A percentile compares a stretch with the other conserved stretches of the same genome.
phyloP scores from a whole-genome alignment of 2,113 vertebrate genomes.

The Pampusana beccarii region DNA sequence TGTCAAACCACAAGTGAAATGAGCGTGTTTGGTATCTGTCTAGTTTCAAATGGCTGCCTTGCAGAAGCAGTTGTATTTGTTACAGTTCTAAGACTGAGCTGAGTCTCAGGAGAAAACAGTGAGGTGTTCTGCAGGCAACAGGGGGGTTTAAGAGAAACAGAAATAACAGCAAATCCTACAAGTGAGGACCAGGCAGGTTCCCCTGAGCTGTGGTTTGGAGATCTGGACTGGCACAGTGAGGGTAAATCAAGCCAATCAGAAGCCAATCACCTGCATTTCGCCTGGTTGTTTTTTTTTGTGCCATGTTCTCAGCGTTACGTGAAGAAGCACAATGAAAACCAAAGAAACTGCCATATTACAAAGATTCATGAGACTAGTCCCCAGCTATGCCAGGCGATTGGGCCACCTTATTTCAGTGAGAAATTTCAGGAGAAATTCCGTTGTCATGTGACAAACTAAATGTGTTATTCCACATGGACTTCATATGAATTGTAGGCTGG shows the following conservation, averaged over 20 bases:
- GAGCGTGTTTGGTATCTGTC: background rate
- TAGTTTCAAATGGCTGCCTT: background rate
- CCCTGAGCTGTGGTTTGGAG: background rate
- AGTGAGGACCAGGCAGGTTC: background rate
- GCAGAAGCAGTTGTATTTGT: background rate
- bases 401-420: background rate
- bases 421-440: background rate
- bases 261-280: background rate
- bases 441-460: background rate
- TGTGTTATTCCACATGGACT: background rate
- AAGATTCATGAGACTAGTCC: background rate
- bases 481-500: background rate
- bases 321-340: background rate
- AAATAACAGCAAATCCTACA: background rate
- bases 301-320: accelerated
- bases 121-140: background rate
- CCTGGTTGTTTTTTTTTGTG: background rate
- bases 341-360: background rate
- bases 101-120: background rate
- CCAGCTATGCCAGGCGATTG: background rate
- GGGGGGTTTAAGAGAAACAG: background rate
- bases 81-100: background rate
- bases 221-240: background rate
- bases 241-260: background rate
- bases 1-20: background rate